Evolutionary conservation across 2,888 invertebrate species (phyloP), one percentile per base, ranked within the genome.

Genomic region (Hypena proboscidalis): DNA sequence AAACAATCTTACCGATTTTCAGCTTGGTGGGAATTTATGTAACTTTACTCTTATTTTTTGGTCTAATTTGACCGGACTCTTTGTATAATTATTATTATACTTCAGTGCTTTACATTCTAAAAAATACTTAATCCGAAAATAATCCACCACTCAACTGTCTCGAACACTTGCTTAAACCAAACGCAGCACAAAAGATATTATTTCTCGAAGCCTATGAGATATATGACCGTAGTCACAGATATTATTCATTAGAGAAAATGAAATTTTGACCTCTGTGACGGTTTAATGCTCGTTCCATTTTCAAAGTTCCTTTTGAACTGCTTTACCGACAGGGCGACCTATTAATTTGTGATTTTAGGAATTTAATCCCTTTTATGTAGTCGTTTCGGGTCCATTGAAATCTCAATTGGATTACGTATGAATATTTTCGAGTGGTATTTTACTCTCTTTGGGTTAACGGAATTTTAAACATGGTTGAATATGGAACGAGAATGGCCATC

Each of bases 201-300:
- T 82, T 77, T 72, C 69, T 58, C 63, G 77, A 81, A 84, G 85
- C 81, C 80, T 63, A n/a, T n/a, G 67, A 83, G 77, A 85, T 85
- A 81, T 85, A 85, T 81, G 82, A 67, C 60, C 67, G 62, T 77
- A 76, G 64, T 83, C 73, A 60, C 57, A 56, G 76, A 76, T 83
- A 86, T 85, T 85, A 84, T 86, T 83, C 81, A 81, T 82, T 82
- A 80, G 57, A 67, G 74, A 74, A 78, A 80, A 83, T 84, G 77
- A 80, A 84, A 85, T 85, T 67, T 80, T 76, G 74, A 79, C 79
- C 79, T 71, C 67, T 44, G 37, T 50, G 57, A 36, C 50, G 35
- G 47, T 48, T 54, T 56, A 64, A 50, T 52, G 26, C 41, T 20
- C 45, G 47, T 26, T 27, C 47, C 41, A 46, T 48, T 55, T 61